Base-by-base conservation (phyloP, 2,113 vertebrate species). In the human region DNA sequence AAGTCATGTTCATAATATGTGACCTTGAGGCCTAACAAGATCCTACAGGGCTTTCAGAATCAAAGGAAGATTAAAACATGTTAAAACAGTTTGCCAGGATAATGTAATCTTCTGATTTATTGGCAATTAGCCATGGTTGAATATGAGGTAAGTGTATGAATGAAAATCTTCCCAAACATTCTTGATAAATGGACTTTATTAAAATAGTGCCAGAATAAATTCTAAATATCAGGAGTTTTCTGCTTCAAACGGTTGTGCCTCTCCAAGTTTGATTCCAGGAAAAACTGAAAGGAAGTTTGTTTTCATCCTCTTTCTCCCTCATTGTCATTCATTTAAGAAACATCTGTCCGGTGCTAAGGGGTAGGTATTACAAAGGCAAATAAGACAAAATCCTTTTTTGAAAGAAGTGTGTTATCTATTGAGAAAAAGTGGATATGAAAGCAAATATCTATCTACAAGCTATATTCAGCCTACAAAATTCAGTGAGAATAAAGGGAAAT, bases 101-200 rank as follows among this genome's bases (percentile, higher is more conserved):
- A 90, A 68, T 76, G 11, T 70, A 72, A 81, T 79, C 80, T 35
- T 73, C 12, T 89, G 27, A 94, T 79, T 90, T 20, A 89, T 35
- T 72, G 50, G 17, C 68, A 80, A 6, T 75, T 84, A 48, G 13
- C 84, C 61, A 80, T 43, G 75, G 38, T 23, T 83, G 73, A 95
- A 81, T 95, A 78, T 18, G 17, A 81, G 40, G 27, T 88, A 22
- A 59, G n/a, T 61, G 32, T 91, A 52, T 22, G 55, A 57, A 50
- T 84, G 43, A 70, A 64, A 79, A 68, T 30, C 5, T n/a, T 90
- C 52, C 40, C 61, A 73, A 52, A 52, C 35, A 75, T 79, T 80
- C 86, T 94, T 90, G 35, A 59, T 73, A 52, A 97, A 68, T 40
- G 48, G 18, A 61, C 30, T 83, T 94, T 79, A 61, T 86, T 90